A percentile compares a stretch with the other conserved stretches of the same genome.
Evolutionary conservation across 2,113 vertebrate genomes (phyloP).

Genomic region (Alligator mississippiensis): DNA sequence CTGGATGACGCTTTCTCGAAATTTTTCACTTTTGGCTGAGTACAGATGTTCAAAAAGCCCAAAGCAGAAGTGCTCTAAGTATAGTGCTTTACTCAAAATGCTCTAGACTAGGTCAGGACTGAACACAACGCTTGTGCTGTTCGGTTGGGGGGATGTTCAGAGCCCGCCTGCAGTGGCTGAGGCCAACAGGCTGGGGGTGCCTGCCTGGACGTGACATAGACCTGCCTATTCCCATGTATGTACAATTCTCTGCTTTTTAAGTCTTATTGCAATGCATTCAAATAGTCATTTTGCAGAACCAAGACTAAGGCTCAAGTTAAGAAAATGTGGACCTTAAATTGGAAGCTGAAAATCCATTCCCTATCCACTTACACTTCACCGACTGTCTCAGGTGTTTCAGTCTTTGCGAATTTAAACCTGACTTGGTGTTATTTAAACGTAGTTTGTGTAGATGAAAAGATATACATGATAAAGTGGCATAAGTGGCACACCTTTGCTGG

Average conservation of each 20-base stretch:
- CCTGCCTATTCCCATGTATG: not conserved
- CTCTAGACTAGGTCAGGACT: too few species aligned
- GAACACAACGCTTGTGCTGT: too few species aligned
- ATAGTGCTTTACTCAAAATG: too few species aligned
- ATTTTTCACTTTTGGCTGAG: not conserved
- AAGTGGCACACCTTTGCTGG: not conserved
- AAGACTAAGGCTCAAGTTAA: not conserved
- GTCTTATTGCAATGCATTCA: not conserved
- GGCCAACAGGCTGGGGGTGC: too few species aligned
- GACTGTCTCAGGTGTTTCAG: not conserved
- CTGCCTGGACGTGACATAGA: not conserved
- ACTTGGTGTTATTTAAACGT: not conserved
- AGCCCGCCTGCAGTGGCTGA: too few species aligned
- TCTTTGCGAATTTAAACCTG: not conserved
- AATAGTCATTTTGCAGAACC: not conserved
- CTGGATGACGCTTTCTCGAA: not conserved
- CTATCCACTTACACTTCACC: not conserved
- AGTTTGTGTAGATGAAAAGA: slow-evolving; percentile 34
- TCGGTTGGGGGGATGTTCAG: too few species aligned
- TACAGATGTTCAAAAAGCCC: too few species aligned
- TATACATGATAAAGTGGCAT: slow-evolving; percentile 14
- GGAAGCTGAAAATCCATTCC: not conserved
- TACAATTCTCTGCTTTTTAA: not conserved
- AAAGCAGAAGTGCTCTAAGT: too few species aligned
- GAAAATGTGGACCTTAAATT: not conserved